Base-by-base conservation (phyloP, 2,888 invertebrate genomes). In the Conchocele bisecta region DNA sequence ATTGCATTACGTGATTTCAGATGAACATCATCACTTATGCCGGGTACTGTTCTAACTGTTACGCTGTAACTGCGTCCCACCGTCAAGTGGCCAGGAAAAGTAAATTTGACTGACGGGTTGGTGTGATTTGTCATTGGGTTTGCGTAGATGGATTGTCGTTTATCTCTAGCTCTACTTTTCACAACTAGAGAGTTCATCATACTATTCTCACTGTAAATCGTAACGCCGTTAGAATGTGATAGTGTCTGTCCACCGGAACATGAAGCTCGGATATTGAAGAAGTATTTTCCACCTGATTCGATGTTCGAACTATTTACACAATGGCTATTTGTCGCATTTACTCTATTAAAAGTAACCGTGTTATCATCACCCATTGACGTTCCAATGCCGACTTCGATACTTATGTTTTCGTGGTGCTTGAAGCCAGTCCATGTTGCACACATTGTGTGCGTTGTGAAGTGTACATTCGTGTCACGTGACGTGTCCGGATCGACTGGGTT, bases 361-460 rank as follows among this genome's bases (percentile, higher is more conserved):
- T 75, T 58, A 20, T 48, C 65, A 5, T 5, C 11, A 17, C 29
- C 35, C 5, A 29, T 50, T 37, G 13, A 48, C 35, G 31, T 17
- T 26, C 75, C 75, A 22, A 75, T 41, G 4, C 71, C 75, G 5
- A 75, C 22, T 41, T 61, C 60, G 20, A 59, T 28, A 4, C 5
- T 26, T 2, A 75, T 24, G 9, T 31, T 5, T 28, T 65, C 68
- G 17, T 60, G 57, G 39, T 72, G 75, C 35, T 54, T 26, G 28
- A 72, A 65, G 15, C 70, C 65, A 7, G 13, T 28, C 75, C 71
- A 75, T 9, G 15, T 17, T 1, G 59, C 66, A 28, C 75, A 75
- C 4, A 70, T 15, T 28, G 22, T 26, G 22, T 61, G 24, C 5
- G n/a, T 7, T 3, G 69, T 58, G n/a, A 70, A 58, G 26, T 65